Evolutionary conservation across 2,113 vertebrate species (phyloP).

Genomic region (Catharus bicknelli): DNA sequence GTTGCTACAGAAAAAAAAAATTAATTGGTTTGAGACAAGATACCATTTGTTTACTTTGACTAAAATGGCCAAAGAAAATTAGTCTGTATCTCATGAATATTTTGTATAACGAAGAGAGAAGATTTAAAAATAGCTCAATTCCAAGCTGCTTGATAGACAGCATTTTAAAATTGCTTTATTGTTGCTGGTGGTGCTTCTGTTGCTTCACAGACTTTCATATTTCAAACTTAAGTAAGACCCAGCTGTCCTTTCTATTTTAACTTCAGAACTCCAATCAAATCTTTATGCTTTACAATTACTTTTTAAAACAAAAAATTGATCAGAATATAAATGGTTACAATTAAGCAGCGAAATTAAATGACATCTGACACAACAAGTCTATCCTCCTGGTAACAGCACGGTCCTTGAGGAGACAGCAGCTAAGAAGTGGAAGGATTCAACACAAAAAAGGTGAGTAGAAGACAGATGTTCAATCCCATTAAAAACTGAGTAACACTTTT

Average conservation of each 20-base stretch:
- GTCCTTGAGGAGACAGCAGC: background rate
- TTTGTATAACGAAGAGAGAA: background rate
- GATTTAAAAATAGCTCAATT: background rate
- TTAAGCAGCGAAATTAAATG: background rate
- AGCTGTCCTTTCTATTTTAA: slow-evolving; percentile 6
- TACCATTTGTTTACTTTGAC: background rate
- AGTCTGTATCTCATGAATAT: background rate
- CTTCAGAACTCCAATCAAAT: background rate
- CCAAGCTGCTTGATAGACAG: background rate
- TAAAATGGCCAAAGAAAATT: background rate
- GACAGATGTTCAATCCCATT: background rate
- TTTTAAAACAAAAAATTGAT: background rate
- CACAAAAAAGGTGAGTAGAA: background rate
- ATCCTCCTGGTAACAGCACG: background rate
- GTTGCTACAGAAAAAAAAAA: background rate
- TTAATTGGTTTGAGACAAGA: background rate
- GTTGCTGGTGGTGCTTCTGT: slow-evolving; percentile 10
- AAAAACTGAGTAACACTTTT: background rate
- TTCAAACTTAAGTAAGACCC: slow-evolving; percentile 7
- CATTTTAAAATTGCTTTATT: background rate
- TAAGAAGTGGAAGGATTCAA: background rate
- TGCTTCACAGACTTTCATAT: background rate
- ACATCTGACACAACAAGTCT: background rate
- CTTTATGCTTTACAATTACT: background rate
- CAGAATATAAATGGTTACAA: background rate